Evolutionary conservation across 2,888 invertebrate genomes (phyloP), one percentile per base, ranked within the genome.

Genomic region (Tridacna crocea): DNA sequence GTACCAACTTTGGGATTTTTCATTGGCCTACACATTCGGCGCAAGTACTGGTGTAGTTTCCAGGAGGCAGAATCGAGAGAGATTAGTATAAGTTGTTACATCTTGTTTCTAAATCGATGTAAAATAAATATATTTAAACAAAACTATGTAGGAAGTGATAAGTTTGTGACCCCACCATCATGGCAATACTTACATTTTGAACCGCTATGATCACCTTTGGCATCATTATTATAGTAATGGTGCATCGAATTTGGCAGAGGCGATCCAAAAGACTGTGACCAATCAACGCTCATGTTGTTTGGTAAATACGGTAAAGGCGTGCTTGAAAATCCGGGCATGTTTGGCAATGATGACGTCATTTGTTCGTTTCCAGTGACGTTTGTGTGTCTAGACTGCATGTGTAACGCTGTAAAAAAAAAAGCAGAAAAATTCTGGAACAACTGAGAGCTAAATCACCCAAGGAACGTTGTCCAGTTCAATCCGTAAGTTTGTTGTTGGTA

Each of bases 211-310:
- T 79, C 79, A n/a, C 27, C 22, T 46, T 79, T 79, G 24, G 74
- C 47, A 13, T 74, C 68, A 24, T 74, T 74, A 74, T 68, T 79
- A 47, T 88, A 77, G 79, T 87, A 89, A 13, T 89, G 83, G 17
- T 88, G 84, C 65, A 88, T 73, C 51, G 88, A 80, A 8, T 87
- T 79, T n/a, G 89, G 74, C 58, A 90, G 74, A 24, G 88, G 63
- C 22, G 78, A 75, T 22, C 88, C 86, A 75, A 89, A 88, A 47
- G 90, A 75, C 26, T 90, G 89, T 11, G 90, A 81, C 92, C 92
- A 92, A 75, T 91, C 92, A 55, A 83, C 87, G 55, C 90, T 76
- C 87, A 91, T 91, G 61, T 91, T 89, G 72, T 79, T 81, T 36
- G 79, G 84, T 36, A 84, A 72, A 55, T 81, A 84, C n/a, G 92